phyloP scores from a whole-genome alignment of 2,113 vertebrate species.

The Chaetodon trifascialis region DNA sequence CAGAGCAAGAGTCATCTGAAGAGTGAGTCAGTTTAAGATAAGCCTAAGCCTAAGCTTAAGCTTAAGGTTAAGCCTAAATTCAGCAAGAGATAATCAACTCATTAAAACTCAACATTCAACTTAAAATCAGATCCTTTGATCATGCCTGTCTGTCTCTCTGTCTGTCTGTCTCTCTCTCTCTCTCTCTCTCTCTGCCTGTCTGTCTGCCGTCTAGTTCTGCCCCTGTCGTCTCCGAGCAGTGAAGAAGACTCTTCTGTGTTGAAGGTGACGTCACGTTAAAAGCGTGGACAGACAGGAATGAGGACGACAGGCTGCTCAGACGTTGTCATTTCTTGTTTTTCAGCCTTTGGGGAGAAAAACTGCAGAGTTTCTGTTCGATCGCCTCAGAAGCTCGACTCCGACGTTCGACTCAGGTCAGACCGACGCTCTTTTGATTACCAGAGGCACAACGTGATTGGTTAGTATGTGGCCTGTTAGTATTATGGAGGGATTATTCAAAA shows the following conservation, averaged over 20 bases:
- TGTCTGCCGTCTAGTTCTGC: constrained; percentile 71
- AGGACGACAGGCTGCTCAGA: background rate
- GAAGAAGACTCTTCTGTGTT: constrained; percentile 53
- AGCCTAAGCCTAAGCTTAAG: too few relatives aligned
- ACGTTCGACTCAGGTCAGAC: constrained; percentile 16
- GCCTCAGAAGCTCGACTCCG: constrained; percentile 15
- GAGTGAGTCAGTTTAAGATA: constrained; percentile 30
- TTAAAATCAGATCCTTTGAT: too few relatives aligned
- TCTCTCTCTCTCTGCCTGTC: too few relatives aligned
- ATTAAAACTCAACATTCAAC: too few relatives aligned
- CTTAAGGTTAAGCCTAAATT: too few relatives aligned
- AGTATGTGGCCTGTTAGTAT: too few relatives aligned
- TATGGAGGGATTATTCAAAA: too few relatives aligned
- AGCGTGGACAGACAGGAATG: background rate
- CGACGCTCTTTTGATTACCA: too few relatives aligned
- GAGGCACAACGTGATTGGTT: too few relatives aligned
- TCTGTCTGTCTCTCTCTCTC: background rate
- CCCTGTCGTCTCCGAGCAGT: constrained; percentile 81
- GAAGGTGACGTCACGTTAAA: constrained; percentile 44
- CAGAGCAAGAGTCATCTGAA: constrained; percentile 58
- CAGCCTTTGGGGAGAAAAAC: constrained; percentile 15
- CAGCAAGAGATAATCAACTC: too few relatives aligned
- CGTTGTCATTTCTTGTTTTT: background rate
- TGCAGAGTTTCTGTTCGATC: constrained; percentile 66
- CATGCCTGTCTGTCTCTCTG: background rate